Base-by-base conservation (phyloP, 2,797 vertebrate genomes). In the Lates japonicus region DNA sequence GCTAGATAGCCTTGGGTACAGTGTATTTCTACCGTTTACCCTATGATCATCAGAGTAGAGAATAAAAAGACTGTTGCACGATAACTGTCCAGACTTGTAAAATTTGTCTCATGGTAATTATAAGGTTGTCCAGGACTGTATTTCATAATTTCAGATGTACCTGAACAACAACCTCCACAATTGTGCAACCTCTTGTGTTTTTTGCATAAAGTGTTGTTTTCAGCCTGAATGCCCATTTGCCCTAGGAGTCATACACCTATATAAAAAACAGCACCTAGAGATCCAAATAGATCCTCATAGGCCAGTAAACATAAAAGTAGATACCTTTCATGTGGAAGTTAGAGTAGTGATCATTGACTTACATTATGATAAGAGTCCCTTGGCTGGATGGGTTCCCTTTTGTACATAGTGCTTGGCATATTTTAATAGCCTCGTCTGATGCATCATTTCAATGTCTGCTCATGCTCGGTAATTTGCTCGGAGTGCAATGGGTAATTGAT, bases 401-500 rank as follows among this genome's bases (percentile, higher is more conserved):
- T 46, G n/a, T n/a, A n/a, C n/a, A n/a, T n/a, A n/a, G n/a, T 74
- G 61, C n/a, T n/a, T 68, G 49, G 68, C 93, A 85, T 82, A 80
- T 94, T 91, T 89, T 66, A 80, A 80, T 73, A 82, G 87, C 78
- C 70, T 79, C 70, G 82, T 90, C 82, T 55, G 33, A 86, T 86
- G 76, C 83, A 83, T 91, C 84, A 88, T 86, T 78, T 64, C 79
- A 73, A 88, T 78, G 83, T 89, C 85, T 86, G 78, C 87, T 87
- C 80, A 76, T 70, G 81, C 86, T 85, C 4, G 41, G 85, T 92
- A 72, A 92, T 92, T 87, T 79, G 69, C 79, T 84, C 59, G 51
- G 77, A 87, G 86, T 81, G 88, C 54, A 41, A 78, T 31, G 76
- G n/a, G 78, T 89, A 89, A 90, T 84, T 90, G 89, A 93, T 90